phyloP scores from a whole-genome alignment of 2,113 vertebrate genomes.

The Diadophis punctatus region DNA sequence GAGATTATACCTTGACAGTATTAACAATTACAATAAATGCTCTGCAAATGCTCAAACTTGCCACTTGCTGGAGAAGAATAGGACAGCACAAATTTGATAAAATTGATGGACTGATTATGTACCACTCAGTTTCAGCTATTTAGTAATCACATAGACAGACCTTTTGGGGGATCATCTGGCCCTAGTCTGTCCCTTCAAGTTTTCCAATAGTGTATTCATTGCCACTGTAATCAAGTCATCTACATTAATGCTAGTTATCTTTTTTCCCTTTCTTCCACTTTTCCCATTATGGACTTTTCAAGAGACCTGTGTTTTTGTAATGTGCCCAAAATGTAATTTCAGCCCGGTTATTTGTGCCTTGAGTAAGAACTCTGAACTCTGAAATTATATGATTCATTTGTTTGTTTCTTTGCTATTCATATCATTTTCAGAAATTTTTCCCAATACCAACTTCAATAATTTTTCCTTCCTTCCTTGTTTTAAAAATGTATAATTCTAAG shows the following conservation, averaged over 20 bases:
- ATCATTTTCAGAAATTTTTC: too few species aligned
- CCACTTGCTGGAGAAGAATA: slow-evolving; percentile 48
- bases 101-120: background rate
- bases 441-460: too few species aligned
- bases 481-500: too few species aligned
- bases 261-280: background rate
- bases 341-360: too few species aligned
- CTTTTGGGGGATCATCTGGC: background rate
- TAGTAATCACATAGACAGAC: background rate
- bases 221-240: background rate
- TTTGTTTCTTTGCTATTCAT: too few species aligned
- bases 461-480: too few species aligned
- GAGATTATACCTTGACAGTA: slow-evolving; percentile 48
- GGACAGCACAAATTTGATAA: slow-evolving; percentile 45
- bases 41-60: slow-evolving; percentile 47
- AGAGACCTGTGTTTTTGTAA: background rate
- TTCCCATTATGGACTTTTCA: background rate
- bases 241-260: background rate
- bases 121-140: background rate
- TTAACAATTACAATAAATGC: slow-evolving; percentile 49
- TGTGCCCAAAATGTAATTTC: background rate
- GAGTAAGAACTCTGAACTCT: too few species aligned
- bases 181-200: background rate
- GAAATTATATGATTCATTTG: too few species aligned
- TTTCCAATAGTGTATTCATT: background rate